A percentile compares a stretch with the other conserved stretches of the same genome.
phyloP scores from a whole-genome alignment of 2,888 invertebrate genomes.

The Leucophora obtusa region DNA sequence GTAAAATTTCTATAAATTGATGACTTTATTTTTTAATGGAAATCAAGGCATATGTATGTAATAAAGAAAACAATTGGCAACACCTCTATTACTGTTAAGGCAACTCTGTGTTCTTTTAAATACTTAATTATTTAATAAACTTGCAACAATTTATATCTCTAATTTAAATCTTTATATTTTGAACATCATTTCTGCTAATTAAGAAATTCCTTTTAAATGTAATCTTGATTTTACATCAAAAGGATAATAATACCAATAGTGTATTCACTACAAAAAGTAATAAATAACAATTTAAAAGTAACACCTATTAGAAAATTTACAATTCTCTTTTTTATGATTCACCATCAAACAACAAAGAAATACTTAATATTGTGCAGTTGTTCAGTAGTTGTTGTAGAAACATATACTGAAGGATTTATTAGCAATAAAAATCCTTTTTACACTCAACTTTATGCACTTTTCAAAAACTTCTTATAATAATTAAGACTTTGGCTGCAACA shows the following conservation, averaged over 20 bases:
- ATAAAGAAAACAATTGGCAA: no score
- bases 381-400: neutral
- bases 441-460: slow-evolving; percentile 18
- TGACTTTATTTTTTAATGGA: no score
- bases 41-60: no score
- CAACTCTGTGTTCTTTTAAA: no score
- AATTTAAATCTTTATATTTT: no score
- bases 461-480: slow-evolving; percentile 22
- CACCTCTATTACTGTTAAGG: no score
- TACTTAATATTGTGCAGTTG: neutral
- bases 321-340: neutral
- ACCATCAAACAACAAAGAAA: neutral
- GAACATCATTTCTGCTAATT: no score
- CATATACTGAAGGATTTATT: slow-evolving; percentile 55
- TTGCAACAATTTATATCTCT: no score
- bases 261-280: neutral
- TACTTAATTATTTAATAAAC: no score
- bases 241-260: no score
- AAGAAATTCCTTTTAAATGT: no score
- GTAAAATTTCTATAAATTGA: neutral
- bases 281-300: neutral
- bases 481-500: neutral
- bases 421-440: slow-evolving; percentile 54
- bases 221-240: no score
- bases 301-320: neutral